Conservation (phyloP, 2,888 invertebrate genomes). For the Tholera decimalis region DNA sequence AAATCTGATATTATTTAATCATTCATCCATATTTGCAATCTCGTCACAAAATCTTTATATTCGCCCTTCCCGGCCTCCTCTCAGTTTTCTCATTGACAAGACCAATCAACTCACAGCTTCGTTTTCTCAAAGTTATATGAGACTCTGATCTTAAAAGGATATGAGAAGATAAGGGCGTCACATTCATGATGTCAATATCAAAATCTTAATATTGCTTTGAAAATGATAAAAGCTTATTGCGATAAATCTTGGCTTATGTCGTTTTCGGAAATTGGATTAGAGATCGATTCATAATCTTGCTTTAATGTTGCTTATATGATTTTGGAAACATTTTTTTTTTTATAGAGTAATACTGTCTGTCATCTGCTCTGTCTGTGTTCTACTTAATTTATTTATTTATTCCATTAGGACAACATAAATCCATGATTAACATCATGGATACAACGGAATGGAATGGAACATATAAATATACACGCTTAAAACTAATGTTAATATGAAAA, state of each 20-base stretch:
- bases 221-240: constrained; percentile 48
- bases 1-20: neutral
- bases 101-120: constrained; percentile 29
- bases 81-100: constrained; percentile 15
- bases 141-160: constrained; percentile 48
- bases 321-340: neutral
- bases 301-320: constrained; percentile 21
- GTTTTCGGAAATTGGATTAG: constrained; percentile 56
- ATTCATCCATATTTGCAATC: constrained; percentile 7
- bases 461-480: too few species aligned
- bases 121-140: constrained; percentile 40
- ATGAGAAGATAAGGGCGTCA: constrained; percentile 48
- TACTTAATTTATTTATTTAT: too few species aligned
- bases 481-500: too few species aligned
- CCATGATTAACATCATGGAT: too few species aligned
- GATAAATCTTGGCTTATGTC: constrained; percentile 54
- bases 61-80: neutral
- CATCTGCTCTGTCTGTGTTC: too few species aligned
- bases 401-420: too few species aligned
- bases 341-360: neutral
- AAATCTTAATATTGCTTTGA: constrained; percentile 57
- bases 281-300: constrained; percentile 38
- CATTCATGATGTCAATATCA: constrained; percentile 50
- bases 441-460: too few species aligned
- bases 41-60: constrained; percentile 5